These are phyloP conservation scores for Pycnomerus fuliginosus DNA, from an alignment of 2,888 invertebrate genomes.

Conservation along the genomic window DNA sequence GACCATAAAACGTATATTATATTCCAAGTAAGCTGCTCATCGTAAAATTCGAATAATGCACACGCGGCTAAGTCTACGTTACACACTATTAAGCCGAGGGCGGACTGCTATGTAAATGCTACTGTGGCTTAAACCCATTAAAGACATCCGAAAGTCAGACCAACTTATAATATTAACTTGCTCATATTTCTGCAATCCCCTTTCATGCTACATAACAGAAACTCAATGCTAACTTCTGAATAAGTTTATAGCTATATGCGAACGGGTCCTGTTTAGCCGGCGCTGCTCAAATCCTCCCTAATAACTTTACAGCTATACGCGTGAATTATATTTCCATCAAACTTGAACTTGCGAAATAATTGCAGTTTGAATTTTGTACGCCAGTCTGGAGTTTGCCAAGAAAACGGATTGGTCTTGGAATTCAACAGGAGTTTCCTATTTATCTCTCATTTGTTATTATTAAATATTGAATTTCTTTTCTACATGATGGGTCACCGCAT, in stretches of 20 bases:
- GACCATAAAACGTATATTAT: not conserved
- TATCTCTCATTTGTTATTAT: not conserved
- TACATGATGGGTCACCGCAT: too few species aligned
- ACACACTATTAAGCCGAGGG: constrained; percentile 21
- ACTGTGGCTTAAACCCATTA: constrained; percentile 22
- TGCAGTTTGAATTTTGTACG: constrained; percentile 12
- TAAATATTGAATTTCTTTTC: too few species aligned
- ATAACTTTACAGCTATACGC: constrained; percentile 38
- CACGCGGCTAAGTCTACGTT: too few species aligned
- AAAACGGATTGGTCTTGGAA: constrained; percentile 10
- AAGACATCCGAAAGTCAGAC: constrained; percentile 25
- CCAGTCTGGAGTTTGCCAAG: constrained; percentile 25
- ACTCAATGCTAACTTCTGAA: constrained; percentile 28
- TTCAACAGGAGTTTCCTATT: not conserved
- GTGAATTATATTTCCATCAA: constrained; percentile 42
- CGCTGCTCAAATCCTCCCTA: constrained; percentile 28
- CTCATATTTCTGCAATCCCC: constrained; percentile 27
- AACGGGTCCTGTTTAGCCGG: constrained; percentile 32
- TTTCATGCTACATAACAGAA: constrained; percentile 20
- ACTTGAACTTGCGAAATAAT: constrained; percentile 34
- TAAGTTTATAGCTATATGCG: constrained; percentile 27
- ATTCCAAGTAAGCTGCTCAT: too few species aligned
- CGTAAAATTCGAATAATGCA: too few species aligned
- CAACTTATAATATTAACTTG: constrained; percentile 27
- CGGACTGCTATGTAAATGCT: constrained; percentile 25